Evolutionary conservation across 2,888 invertebrate species (phyloP), one percentile per base, ranked within the genome.

Genomic region (Bellardia bayeri): DNA sequence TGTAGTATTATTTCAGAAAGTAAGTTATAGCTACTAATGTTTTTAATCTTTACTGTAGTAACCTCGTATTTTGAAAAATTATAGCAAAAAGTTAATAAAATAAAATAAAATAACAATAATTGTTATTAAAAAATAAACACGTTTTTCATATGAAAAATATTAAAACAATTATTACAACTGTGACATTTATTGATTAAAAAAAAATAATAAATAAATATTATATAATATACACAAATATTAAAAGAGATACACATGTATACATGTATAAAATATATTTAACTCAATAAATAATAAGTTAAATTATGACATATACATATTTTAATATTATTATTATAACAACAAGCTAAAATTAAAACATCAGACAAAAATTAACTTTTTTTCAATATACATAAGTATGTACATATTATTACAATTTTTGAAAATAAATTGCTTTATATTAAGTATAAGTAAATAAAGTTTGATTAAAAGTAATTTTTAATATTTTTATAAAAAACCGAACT

Each of bases 171-270:
- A 58, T 58, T 49, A 49, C 45, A 42, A 63, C 58, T 9, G 45
- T 63, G 74, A 75, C 74, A 75, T 75, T 75, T 75, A 61, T 74
- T 74, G 74, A 33, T 63, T 74, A 3, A 30, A 69, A 16, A 49
- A 69, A 30, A 51, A 69, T 9, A 33, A 14, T 51, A 49, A 30
- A 69, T 51, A 51, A 33, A 14, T 68, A 66, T 66, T 66, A 9
- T 3, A 42, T 51, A 33, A 49, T 49, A 49, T 49, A n/a, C n/a
- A n/a, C n/a, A 68, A 68, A 45, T 33, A 2, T 33, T 4, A 33
- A 66, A 66, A 45, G 6, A 23, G 13, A 13, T 66, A 66, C 6
- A 33, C 2, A 33, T 33, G 5, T 5, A 33, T 33, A 2, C 33
- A 33, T 37, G 9, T 23, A 45, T 45, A 30, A 45, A 37, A 66